Evolutionary conservation across 2,888 invertebrate genomes (phyloP).

Genomic region (Leptothorax acervorum): DNA sequence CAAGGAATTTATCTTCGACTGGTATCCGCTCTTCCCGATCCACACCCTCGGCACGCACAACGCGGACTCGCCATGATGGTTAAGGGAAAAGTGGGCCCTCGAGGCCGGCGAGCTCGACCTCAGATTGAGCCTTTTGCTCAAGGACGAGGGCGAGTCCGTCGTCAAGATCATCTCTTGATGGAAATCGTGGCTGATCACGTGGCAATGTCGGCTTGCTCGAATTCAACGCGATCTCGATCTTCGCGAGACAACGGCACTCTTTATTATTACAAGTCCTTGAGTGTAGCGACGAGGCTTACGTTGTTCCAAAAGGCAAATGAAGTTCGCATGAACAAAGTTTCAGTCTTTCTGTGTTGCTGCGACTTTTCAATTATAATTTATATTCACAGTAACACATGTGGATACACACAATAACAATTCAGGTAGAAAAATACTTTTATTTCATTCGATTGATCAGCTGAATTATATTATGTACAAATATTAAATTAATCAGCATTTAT

Average conservation of each 20-base stretch:
- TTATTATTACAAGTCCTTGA: slow-evolving; percentile 27
- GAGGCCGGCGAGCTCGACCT: slow-evolving; percentile 84
- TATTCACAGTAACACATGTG: neutral
- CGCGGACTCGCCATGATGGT: slow-evolving; percentile 87
- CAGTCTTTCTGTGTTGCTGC: neutral
- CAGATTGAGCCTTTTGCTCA: slow-evolving; percentile 82
- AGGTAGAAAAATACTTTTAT: neutral
- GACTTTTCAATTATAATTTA: neutral
- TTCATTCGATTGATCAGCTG: neutral
- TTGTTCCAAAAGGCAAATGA: slow-evolving; percentile 22
- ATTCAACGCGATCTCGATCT: slow-evolving; percentile 5
- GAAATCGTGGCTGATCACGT: slow-evolving; percentile 55
- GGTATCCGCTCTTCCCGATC: slow-evolving; percentile 97
- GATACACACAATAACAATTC: neutral
- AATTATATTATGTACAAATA: neutral
- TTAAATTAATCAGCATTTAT: neutral
- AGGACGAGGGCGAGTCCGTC: slow-evolving; percentile 82
- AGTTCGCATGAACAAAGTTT: neutral
- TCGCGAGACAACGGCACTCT: neutral
- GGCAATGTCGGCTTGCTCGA: slow-evolving; percentile 13
- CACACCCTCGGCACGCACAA: slow-evolving; percentile 92
- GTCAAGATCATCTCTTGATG: slow-evolving; percentile 84
- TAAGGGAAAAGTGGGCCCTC: slow-evolving; percentile 85
- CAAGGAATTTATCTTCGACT: slow-evolving; percentile 93
- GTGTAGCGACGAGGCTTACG: slow-evolving; percentile 14